A percentile compares a stretch with the other conserved stretches of the same genome.
These are phyloP conservation scores for Erythrocercus mccallii DNA, from an alignment of 2,113 vertebrate species.

Conservation along the genomic window DNA sequence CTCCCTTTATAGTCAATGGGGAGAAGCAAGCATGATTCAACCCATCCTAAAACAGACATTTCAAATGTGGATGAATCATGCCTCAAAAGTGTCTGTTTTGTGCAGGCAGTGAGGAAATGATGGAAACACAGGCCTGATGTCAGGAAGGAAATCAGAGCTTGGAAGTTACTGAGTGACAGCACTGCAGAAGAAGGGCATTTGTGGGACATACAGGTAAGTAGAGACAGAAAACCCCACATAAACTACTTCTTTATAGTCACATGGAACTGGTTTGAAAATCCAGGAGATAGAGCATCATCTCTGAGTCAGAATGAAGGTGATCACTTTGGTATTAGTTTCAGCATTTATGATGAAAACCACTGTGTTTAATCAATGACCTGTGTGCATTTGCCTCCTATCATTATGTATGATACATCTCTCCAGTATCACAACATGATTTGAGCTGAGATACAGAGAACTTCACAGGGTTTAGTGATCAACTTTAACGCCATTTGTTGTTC, in stretches of 20 bases:
- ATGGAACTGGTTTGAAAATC: not conserved
- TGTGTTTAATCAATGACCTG: not conserved
- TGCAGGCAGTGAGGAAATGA: not conserved
- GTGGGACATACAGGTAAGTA: not conserved
- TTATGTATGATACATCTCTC: not conserved
- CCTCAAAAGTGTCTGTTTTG: not conserved
- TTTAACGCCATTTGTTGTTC: not conserved
- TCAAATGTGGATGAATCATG: slow-evolving; percentile 29
- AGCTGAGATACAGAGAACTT: not conserved
- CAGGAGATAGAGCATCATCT: not conserved
- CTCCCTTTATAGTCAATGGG: slow-evolving; percentile 12
- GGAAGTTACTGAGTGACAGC: not conserved
- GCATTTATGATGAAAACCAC: not conserved
- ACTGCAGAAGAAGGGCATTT: not conserved
- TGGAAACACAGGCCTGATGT: not conserved
- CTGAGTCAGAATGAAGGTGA: not conserved
- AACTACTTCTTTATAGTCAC: not conserved
- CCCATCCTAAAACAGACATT: slow-evolving; percentile 5
- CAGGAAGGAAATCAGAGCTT: not conserved
- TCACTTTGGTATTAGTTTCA: not conserved
- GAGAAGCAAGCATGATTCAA: slow-evolving; percentile 30
- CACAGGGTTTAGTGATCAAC: not conserved
- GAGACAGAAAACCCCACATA: rapidly evolving
- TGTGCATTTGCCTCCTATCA: not conserved
- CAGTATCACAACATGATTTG: not conserved